Conservation (phyloP, 1,140 invertebrate genomes). For the Drosophila quadrilineata region DNA sequence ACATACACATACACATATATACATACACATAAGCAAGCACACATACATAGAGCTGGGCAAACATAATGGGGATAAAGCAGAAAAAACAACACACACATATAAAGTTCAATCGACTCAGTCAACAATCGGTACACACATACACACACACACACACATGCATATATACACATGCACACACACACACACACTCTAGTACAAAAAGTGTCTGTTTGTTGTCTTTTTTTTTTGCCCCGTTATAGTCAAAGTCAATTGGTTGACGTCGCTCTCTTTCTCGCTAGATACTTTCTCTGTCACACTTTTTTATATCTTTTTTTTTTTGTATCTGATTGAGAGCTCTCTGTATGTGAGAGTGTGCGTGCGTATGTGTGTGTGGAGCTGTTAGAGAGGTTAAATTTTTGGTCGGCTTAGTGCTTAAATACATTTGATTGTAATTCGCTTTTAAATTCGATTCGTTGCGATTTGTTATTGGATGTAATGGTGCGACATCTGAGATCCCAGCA, state of each 20-base stretch:
- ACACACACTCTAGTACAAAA: conserved; percentile 9
- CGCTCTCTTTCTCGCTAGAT: background rate
- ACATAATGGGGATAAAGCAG: background rate
- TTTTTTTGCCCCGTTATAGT: conserved; percentile 29
- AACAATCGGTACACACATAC: conserved; percentile 57
- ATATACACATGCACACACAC: conserved; percentile 26
- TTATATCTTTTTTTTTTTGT: background rate
- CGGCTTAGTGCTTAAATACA: conserved; percentile 75
- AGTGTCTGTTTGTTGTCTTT: conserved; percentile 21
- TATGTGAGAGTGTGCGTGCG: background rate
- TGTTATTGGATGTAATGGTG: conserved; percentile 76
- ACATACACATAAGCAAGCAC: conserved; percentile 23
- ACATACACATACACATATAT: conserved; percentile 15
- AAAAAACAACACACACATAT: conserved; percentile 20
- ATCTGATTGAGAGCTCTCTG: conserved; percentile 12
- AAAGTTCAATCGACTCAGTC: conserved; percentile 74
- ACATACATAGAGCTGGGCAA: background rate
- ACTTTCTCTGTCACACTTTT: background rate
- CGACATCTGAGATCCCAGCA: conserved; percentile 65
- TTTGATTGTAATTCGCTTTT: conserved; percentile 79
- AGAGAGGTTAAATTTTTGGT: conserved; percentile 61
- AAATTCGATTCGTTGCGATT: conserved; percentile 76
- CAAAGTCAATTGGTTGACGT: conserved; percentile 65
- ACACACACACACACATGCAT: conserved; percentile 25
- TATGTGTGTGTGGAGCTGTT: background rate